Base-by-base conservation (phyloP, 2,113 vertebrate species). In the Lophura nycthemera region DNA sequence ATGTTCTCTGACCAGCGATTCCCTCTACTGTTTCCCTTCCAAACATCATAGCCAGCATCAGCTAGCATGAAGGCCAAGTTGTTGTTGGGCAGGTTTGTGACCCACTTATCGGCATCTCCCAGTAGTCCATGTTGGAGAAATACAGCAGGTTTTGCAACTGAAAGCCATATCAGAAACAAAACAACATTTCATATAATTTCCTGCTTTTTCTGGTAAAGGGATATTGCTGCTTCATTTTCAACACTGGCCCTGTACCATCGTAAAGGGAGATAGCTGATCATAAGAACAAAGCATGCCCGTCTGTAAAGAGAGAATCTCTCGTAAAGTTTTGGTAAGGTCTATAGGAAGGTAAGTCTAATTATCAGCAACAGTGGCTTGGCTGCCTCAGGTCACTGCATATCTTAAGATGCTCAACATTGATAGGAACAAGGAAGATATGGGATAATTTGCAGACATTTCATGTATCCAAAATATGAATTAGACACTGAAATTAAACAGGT, bases 11-110 rank as follows among this genome's bases (percentile, higher is more conserved):
- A 99, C 98, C 99, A 99, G 20, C 96, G 98, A 96, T 98, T 99
- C 30, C 98, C 99, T 54, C 98, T 95, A 90, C 98, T 99, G 87
- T 99, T 99, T 61, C 98, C 98, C n/a, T 99, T 88, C 99, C 98
- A 99, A 48, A 99, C 98, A 0, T 99, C 98, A 65, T 98, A 99
- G 7, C 98, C 98, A 22, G 97, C 97, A 67, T 99, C 98, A 16
- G 98, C 98, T 64, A 99, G 92, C 10, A 98, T 85, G 86, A 98
- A 99, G 21, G 98, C 99, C 89, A 99, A 96, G 72, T 98, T 99
- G 72, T 95, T 98, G 91, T 97, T 97, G 10, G 98, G 98, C 29
- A 95, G 96, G 92, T 98, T 99, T 88, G 98, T 98, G 76, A 99
- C 91, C 98, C 98, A 99, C 93, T 98, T 98, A 71, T 97, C 98